These are phyloP conservation scores for Chelonia mydas DNA, from an alignment of 2,797 vertebrate genomes.

Conservation along the genomic window DNA sequence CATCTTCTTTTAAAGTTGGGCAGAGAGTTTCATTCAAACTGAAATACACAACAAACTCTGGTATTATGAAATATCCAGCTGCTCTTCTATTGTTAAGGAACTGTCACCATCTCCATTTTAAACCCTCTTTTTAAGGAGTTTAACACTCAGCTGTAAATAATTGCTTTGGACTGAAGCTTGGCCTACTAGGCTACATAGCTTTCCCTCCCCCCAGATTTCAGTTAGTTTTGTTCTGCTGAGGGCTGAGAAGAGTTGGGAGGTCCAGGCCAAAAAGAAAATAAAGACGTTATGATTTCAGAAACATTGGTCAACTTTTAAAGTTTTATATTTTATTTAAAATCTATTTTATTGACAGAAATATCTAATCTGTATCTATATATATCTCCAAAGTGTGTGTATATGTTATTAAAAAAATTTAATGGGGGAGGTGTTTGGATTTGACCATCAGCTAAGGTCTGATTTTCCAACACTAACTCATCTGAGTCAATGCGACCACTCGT, in stretches of 20 bases:
- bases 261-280: constrained; percentile 12
- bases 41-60: constrained; percentile 28
- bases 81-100: constrained; percentile 33
- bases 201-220: fast-evolving
- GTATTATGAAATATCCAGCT: constrained; percentile 24
- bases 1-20: constrained; percentile 37
- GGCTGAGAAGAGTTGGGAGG: background rate
- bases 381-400: background rate
- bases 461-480: background rate
- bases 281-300: background rate
- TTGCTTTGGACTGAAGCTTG: constrained; percentile 42
- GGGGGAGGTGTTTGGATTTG: background rate
- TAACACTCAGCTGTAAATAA: constrained; percentile 56
- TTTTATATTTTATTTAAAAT: background rate
- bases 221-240: constrained; percentile 52
- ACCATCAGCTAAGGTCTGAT: background rate
- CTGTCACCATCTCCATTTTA: constrained; percentile 23
- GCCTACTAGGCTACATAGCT: constrained; percentile 17
- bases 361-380: too few species aligned
- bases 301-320: background rate
- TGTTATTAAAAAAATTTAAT: background rate
- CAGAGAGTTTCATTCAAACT: constrained; percentile 38
- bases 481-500: background rate
- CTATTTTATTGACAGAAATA: background rate
- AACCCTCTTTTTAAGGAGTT: background rate